These are phyloP conservation scores for Lophius americanus DNA, from an alignment of 2,797 vertebrate genomes.

Conservation along the genomic window DNA sequence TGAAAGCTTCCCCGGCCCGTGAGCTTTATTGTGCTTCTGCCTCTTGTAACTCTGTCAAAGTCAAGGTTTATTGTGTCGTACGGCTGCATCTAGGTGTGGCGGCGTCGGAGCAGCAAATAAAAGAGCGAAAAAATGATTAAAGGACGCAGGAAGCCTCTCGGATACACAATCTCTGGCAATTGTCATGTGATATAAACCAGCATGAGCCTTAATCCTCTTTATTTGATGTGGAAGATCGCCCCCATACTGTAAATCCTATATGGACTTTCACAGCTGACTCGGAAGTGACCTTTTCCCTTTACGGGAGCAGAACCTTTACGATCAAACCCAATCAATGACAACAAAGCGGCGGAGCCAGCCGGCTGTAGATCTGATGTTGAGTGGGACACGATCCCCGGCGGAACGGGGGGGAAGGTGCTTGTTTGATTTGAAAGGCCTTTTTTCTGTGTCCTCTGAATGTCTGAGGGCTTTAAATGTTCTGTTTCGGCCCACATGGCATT, in stretches of 20 bases:
- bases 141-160: conserved; percentile 45
- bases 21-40: conserved; percentile 47
- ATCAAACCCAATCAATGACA: conserved; percentile 86
- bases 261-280: conserved; percentile 68
- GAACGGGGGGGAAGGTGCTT: conserved; percentile 66
- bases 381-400: conserved; percentile 67
- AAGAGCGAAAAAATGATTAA: conserved; percentile 51
- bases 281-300: conserved; percentile 83
- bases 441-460: conserved; percentile 75
- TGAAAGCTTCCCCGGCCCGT: conserved; percentile 42
- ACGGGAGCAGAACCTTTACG: conserved; percentile 76
- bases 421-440: conserved; percentile 83
- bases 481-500: conserved; percentile 51
- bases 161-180: conserved; percentile 49
- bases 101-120: conserved; percentile 46
- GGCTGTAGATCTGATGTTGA: conserved; percentile 78
- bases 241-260: conserved; percentile 67
- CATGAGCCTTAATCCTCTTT: conserved; percentile 57
- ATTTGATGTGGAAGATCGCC: conserved; percentile 69
- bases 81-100: conserved; percentile 41
- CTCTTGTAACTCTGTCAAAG: conserved; percentile 61
- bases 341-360: conserved; percentile 76
- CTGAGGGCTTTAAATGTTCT: conserved; percentile 66
- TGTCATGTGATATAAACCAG: conserved; percentile 61
- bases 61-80: conserved; percentile 57